Evolutionary conservation across 2,797 vertebrate genomes (phyloP).

Genomic region (Gobionotothen gibberifrons): DNA sequence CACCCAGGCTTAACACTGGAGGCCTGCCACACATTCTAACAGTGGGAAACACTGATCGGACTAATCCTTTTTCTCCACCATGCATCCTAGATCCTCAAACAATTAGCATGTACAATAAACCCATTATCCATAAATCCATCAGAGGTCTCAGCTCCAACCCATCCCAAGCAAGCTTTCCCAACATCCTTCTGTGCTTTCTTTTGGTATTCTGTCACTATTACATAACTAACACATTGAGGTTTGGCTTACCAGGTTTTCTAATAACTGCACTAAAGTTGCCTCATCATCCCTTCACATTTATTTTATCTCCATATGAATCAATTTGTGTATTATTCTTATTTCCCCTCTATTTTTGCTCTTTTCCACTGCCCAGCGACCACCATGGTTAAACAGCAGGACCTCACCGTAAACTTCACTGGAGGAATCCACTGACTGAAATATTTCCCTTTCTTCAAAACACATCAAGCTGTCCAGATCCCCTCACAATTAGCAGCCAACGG

Average conservation of each 20-base stretch:
- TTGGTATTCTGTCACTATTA: conserved; percentile 47
- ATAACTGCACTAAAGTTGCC: conserved; percentile 19
- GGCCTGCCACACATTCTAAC: conserved; percentile 60
- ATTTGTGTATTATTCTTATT: conserved; percentile 35
- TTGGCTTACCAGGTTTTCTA: conserved; percentile 40
- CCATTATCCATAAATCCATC: conserved; percentile 75
- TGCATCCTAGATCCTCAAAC: conserved; percentile 66
- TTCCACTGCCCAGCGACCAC: conserved; percentile 37
- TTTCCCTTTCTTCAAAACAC: conserved; percentile 66
- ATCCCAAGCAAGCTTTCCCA: conserved; percentile 34
- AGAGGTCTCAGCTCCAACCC: conserved; percentile 43
- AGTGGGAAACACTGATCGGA: conserved; percentile 58
- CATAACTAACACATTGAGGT: conserved; percentile 52
- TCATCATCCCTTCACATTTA: conserved; percentile 29
- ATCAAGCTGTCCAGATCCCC: conserved; percentile 56
- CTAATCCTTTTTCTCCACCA: conserved; percentile 65
- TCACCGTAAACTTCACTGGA: conserved; percentile 34
- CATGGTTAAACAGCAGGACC: conserved; percentile 27
- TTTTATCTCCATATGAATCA: conserved; percentile 47
- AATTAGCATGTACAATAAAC: conserved; percentile 72
- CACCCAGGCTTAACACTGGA: conserved; percentile 47
- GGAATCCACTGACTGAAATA: conserved; percentile 55
- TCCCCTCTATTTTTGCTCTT: conserved; percentile 3
- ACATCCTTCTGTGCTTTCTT: conserved; percentile 26
- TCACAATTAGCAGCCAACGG: conserved; percentile 74